Conservation (phyloP, 2,888 invertebrate species). For the Portevinia maculata region DNA sequence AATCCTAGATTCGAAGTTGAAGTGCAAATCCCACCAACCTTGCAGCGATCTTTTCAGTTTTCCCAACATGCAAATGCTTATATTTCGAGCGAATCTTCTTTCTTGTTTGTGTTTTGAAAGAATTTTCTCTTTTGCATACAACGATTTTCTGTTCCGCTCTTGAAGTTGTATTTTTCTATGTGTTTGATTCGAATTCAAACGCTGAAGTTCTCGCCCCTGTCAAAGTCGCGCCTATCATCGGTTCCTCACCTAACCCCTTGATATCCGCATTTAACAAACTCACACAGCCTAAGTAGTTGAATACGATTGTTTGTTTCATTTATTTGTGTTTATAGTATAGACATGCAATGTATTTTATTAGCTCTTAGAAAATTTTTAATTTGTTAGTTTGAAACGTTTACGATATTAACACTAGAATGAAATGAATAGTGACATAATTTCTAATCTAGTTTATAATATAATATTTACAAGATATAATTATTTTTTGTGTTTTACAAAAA, state of each 20-base stretch:
- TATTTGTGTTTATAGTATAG: background rate
- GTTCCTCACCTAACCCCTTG: background rate
- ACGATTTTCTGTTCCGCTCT: no score
- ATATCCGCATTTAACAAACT: background rate
- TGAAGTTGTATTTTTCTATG: no score
- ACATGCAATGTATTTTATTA: constrained; percentile 20
- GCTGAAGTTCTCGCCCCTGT: no score
- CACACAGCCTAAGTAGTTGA: background rate
- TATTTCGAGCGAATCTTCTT: no score
- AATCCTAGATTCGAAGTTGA: no score
- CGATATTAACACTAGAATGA: constrained; percentile 48
- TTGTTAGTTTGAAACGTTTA: constrained; percentile 27
- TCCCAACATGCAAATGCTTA: no score
- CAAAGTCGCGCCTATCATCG: no score
- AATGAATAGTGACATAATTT: constrained; percentile 54
- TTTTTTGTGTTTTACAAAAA: constrained; percentile 57
- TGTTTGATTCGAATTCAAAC: no score
- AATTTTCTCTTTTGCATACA: no score
- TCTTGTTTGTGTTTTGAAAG: no score
- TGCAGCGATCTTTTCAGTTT: no score
- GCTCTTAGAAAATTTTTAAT: constrained; percentile 15
- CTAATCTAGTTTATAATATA: constrained; percentile 27
- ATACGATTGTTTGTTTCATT: background rate
- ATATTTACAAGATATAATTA: constrained; percentile 53
- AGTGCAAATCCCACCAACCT: no score